These are phyloP conservation scores for Rynchops niger DNA, from an alignment of 2,113 vertebrate genomes.

Conservation along the genomic window DNA sequence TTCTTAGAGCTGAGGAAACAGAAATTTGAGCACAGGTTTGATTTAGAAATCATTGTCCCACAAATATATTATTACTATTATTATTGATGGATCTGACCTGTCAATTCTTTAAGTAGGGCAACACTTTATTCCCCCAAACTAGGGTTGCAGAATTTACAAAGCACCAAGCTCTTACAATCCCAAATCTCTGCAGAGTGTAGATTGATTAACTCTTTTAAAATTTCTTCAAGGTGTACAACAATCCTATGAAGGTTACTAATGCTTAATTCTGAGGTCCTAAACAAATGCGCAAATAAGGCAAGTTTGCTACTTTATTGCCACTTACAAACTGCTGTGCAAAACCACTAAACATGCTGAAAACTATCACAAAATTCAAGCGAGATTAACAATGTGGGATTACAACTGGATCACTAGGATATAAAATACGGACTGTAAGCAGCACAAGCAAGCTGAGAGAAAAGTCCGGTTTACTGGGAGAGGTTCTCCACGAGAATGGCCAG, in stretches of 20 bases:
- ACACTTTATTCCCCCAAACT: neutral
- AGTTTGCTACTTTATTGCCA: neutral
- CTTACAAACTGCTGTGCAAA: neutral
- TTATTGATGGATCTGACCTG: neutral
- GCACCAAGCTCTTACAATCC: neutral
- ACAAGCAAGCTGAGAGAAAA: neutral
- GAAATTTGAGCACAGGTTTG: neutral
- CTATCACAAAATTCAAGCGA: neutral
- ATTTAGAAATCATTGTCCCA: neutral
- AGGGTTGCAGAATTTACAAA: neutral
- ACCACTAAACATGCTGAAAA: neutral
- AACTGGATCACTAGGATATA: neutral
- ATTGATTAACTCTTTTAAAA: neutral
- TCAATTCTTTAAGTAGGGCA: neutral
- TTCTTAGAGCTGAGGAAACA: neutral
- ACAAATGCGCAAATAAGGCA: neutral
- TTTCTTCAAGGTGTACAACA: neutral
- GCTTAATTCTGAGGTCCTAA: neutral
- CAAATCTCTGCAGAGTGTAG: neutral
- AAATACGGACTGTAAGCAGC: neutral
- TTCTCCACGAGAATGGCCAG: neutral
- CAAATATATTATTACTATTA: neutral
- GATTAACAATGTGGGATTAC: neutral
- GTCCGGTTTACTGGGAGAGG: neutral
- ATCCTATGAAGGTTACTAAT: neutral